A percentile compares a stretch with the other conserved stretches of the same genome.
Evolutionary conservation across 1,140 invertebrate genomes (phyloP).

Genomic region (Scaptomyza graminum): DNA sequence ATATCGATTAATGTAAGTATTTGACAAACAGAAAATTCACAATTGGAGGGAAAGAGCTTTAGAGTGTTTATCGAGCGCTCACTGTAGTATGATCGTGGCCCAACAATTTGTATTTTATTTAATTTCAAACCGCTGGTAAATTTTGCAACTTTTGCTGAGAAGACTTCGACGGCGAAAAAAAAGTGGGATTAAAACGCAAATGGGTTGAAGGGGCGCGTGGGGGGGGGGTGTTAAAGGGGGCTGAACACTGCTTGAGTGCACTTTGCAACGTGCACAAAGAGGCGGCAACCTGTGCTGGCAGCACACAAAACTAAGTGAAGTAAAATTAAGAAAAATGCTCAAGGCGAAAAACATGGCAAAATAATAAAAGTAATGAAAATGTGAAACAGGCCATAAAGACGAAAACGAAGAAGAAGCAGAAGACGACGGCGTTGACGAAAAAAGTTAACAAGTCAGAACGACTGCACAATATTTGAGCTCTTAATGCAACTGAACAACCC

Average conservation of each 20-base stretch:
- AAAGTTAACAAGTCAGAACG: no score
- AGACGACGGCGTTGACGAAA: not conserved
- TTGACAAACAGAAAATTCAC: no score
- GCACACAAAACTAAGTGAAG: conserved; percentile 12
- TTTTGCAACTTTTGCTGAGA: no score
- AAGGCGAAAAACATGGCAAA: conserved; percentile 13
- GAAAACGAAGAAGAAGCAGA: not conserved
- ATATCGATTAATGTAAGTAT: no score
- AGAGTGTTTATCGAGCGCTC: no score
- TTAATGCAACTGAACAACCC: conserved; percentile 13
- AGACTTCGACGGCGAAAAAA: no score
- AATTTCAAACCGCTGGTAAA: no score
- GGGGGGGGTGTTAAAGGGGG: not conserved
- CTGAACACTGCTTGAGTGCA: conserved; percentile 67
- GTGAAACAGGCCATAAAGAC: conserved; percentile 1
- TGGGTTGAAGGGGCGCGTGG: not conserved
- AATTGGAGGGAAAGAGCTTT: no score
- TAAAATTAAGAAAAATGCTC: conserved; percentile 64
- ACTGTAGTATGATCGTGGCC: no score
- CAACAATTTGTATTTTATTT: no score
- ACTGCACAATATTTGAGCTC: conserved; percentile 9
- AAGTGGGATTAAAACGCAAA: not conserved
- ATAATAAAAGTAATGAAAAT: conserved; percentile 64
- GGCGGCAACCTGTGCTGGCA: conserved; percentile 38
- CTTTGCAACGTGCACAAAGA: conserved; percentile 75